Base-by-base conservation (phyloP, 1,140 invertebrate genomes). In the Centruroides vittatus region DNA sequence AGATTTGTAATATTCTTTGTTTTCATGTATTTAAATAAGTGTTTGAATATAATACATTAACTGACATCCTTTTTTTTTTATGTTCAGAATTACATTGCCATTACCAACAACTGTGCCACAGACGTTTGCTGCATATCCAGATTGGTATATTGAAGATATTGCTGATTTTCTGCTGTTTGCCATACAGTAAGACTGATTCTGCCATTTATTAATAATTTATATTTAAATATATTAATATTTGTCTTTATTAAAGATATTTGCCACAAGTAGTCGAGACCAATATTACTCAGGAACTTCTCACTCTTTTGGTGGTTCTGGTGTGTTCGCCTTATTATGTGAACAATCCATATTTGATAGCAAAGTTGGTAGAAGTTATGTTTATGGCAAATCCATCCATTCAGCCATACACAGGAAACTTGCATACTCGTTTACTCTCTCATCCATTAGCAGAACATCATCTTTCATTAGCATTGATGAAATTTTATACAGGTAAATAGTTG, bases 131-230 rank as follows among this genome's bases (percentile, higher is more conserved):
- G 88, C 89, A 66, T 78, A 93, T 67, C 94, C 94, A 13, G 93
- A 98, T 75, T 96, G 91, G 86, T 96, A 94, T 72, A 83, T 96
- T 54, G 93, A 97, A 73, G 93, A 98, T 73, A 86, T 97, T 61
- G 91, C 93, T 13, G 93, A 97, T 73, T 94, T 94, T 75, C 80
- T 96, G 66, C 81, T 94, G 11, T 95, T 96, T 71, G 82, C 85
- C 6, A 80, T 95, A 68, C 91, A 94, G 88, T 93, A 80, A 89
- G 87, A 51, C 34, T 51, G 12, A 34, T n/a, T 34, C 12, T 51
- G 12, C 49, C 49, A 23, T 23, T 23, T 23, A 23, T 1, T 23
- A 23, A 23, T 23, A 23, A 23, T 23, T 23, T 23, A 23, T 23
- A 23, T 23, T 23, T 23, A 23, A 23, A 23, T 23, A 23, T 23